Evolutionary conservation across 2,888 invertebrate genomes (phyloP).

Genomic region (Drosophila anomelani): DNA sequence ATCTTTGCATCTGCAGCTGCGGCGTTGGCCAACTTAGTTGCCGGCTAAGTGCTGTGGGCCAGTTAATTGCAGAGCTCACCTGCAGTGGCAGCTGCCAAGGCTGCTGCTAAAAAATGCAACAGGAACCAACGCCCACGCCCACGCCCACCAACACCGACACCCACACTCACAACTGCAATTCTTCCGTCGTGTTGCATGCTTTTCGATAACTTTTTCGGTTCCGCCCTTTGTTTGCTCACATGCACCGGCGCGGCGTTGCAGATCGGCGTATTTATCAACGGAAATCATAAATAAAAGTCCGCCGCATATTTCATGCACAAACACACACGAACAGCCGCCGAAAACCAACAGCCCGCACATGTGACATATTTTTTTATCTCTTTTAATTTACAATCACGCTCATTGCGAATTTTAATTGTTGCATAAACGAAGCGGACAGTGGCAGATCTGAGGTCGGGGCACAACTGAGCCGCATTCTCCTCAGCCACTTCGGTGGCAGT

Average conservation of each 20-base stretch:
- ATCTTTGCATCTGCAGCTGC: slow-evolving; percentile 1
- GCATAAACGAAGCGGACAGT: slow-evolving; percentile 66
- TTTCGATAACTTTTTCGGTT: slow-evolving; percentile 58
- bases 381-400: slow-evolving; percentile 79
- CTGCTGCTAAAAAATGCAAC: slow-evolving; percentile 41
- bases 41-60: slow-evolving; percentile 57
- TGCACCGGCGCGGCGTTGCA: slow-evolving; percentile 13
- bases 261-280: slow-evolving; percentile 72
- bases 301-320: slow-evolving; percentile 65
- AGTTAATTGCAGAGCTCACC: slow-evolving; percentile 74
- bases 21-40: slow-evolving; percentile 57
- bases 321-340: slow-evolving; percentile 20
- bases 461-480: slow-evolving; percentile 14
- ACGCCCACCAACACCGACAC: background rate
- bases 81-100: slow-evolving; percentile 68
- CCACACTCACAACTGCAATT: background rate
- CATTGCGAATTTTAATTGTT: slow-evolving; percentile 75
- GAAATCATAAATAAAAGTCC: slow-evolving; percentile 79
- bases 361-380: slow-evolving; percentile 67
- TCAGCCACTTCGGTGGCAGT: slow-evolving; percentile 12
- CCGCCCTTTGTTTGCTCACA: slow-evolving; percentile 47
- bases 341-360: slow-evolving; percentile 34
- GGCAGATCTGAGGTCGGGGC: slow-evolving; percentile 19
- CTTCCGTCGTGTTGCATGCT: slow-evolving; percentile 45
- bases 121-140: slow-evolving; percentile 11